Evolutionary conservation across 1,140 invertebrate genomes (phyloP).

Genomic region (Eumaeus atala): DNA sequence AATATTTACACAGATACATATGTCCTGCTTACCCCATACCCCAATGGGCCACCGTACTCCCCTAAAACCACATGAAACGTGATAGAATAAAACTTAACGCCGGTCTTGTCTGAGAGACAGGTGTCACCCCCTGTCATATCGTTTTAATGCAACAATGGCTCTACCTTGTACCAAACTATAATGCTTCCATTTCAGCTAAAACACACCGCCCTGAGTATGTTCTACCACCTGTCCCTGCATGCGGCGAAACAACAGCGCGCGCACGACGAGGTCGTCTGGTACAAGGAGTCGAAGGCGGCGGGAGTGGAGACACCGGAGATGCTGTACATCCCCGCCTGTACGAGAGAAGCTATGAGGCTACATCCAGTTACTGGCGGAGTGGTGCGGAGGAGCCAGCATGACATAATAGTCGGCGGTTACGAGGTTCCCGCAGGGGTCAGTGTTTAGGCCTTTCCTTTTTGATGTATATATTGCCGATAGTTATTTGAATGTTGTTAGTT

Average conservation of each 20-base stretch:
- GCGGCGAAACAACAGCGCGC: slow-evolving; percentile 55
- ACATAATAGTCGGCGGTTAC: slow-evolving; percentile 45
- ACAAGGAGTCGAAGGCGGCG: slow-evolving; percentile 38
- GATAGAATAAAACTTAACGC: too few relatives aligned
- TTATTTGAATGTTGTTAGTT: not conserved
- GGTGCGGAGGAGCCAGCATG: slow-evolving; percentile 44
- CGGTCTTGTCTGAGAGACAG: too few relatives aligned
- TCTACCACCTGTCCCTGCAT: slow-evolving; percentile 60
- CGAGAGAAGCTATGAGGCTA: slow-evolving; percentile 45
- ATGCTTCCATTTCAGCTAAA: slow-evolving; percentile 37
- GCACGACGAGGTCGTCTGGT: slow-evolving; percentile 58
- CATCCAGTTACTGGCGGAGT: slow-evolving; percentile 59
- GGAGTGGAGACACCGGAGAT: slow-evolving; percentile 35
- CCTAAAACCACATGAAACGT: too few relatives aligned
- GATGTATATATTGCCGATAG: not conserved
- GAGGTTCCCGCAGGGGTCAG: slow-evolving; percentile 55
- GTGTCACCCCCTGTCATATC: too few relatives aligned
- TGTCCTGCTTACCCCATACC: too few relatives aligned
- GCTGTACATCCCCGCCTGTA: slow-evolving; percentile 45
- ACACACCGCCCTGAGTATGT: slow-evolving; percentile 55
- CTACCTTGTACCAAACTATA: not conserved
- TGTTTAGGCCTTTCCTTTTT: not conserved
- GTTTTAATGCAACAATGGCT: too few relatives aligned
- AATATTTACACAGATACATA: too few relatives aligned
- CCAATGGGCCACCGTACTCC: too few relatives aligned